These are phyloP conservation scores for Ochropleura plecta DNA, from an alignment of 2,888 invertebrate species.

Conservation along the genomic window DNA sequence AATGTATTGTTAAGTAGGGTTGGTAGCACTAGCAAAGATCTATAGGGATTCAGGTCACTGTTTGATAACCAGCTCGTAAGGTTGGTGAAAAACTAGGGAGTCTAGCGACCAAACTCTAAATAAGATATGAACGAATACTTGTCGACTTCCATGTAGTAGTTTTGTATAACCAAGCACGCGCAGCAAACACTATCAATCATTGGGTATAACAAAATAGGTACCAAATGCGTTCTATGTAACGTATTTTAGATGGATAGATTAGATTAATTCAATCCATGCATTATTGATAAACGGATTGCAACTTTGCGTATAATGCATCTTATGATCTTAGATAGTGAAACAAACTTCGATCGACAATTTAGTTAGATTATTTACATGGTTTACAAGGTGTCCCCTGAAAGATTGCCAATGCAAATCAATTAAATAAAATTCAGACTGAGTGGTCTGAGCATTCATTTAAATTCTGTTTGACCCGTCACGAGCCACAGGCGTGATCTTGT, in stretches of 20 bases:
- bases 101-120: too few species aligned
- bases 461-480: constrained; percentile 18
- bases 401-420: too few species aligned
- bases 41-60: too few species aligned
- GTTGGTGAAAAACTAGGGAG: too few species aligned
- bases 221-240: neutral
- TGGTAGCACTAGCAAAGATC: too few species aligned
- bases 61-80: too few species aligned
- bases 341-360: neutral
- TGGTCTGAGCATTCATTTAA: neutral
- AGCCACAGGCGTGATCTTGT: constrained; percentile 9
- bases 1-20: too few species aligned
- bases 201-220: neutral
- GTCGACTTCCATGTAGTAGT: neutral
- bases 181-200: neutral
- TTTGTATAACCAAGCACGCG: neutral
- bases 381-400: neutral
- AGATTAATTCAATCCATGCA: constrained; percentile 7
- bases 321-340: neutral
- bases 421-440: neutral
- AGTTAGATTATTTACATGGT: neutral
- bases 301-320: neutral
- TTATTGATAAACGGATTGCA: constrained; percentile 4
- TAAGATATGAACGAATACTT: too few species aligned
- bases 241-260: neutral